Percentiles rank a stretch among this genome's conserved stretches.
Evolutionary conservation across 2,113 vertebrate genomes (phyloP).

Genomic region (Leucopternis melanops): DNA sequence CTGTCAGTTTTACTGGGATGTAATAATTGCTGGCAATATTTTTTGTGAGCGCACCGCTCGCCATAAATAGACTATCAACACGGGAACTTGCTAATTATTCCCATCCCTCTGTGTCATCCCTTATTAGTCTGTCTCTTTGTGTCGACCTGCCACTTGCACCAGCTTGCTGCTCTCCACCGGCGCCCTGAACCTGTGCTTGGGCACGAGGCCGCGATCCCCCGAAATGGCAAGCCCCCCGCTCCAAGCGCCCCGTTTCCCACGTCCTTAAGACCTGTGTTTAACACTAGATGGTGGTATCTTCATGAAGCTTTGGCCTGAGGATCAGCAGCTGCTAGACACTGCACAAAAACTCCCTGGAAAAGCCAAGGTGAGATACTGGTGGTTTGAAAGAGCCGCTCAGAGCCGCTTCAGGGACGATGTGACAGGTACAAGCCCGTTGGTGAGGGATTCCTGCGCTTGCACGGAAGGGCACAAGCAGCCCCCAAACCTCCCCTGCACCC

Average conservation of each 20-base stretch:
- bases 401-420: neutral
- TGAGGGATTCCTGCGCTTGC: too few species aligned
- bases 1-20: accelerated
- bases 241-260: accelerated
- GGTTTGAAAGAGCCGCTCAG: neutral
- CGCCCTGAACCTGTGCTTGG: accelerated
- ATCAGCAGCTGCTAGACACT: neutral
- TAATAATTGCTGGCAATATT: accelerated
- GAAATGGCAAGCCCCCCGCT: accelerated
- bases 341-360: neutral
- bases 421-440: neutral
- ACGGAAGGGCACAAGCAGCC: neutral
- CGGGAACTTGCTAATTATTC: neutral
- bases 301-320: neutral
- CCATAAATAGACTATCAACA: neutral
- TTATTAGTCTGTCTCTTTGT: neutral
- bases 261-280: neutral
- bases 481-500: neutral
- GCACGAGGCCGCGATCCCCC: neutral
- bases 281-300: neutral
- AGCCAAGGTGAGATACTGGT: neutral
- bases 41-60: accelerated
- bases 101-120: neutral
- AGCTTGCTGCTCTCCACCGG: neutral
- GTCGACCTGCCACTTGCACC: accelerated